Percentiles rank a stretch among this genome's conserved stretches.
phyloP scores from a whole-genome alignment of 2,888 invertebrate genomes.

The Dynastes tityus region DNA sequence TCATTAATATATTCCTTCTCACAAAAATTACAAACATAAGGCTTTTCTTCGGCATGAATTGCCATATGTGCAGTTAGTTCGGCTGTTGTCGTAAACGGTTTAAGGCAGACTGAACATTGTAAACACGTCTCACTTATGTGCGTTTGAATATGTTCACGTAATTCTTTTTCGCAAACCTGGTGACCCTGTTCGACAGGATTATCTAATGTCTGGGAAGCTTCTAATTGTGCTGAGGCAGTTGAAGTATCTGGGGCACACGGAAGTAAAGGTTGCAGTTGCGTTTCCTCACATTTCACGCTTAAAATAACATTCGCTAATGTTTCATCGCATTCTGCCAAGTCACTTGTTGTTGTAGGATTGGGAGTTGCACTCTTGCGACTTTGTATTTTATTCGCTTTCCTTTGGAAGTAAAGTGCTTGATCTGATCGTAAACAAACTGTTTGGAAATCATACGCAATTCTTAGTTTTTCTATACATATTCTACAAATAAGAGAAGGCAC shows the following conservation, averaged over 20 bases:
- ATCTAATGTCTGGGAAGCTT: slow-evolving; percentile 39
- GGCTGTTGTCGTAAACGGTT: slow-evolving; percentile 67
- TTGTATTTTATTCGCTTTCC: slow-evolving; percentile 55
- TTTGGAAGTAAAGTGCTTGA: no score
- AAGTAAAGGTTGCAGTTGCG: slow-evolving; percentile 22
- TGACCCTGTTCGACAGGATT: slow-evolving; percentile 62
- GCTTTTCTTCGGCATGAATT: slow-evolving; percentile 68
- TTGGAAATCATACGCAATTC: no score
- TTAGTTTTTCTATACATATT: no score
- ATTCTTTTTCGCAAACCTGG: slow-evolving; percentile 65
- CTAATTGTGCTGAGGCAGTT: slow-evolving; percentile 36
- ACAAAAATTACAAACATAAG: slow-evolving; percentile 73
- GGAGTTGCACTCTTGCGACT: slow-evolving; percentile 61
- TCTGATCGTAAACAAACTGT: no score
- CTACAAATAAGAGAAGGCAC: no score
- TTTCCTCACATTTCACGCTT: slow-evolving; percentile 41
- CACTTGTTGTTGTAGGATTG: slow-evolving; percentile 51
- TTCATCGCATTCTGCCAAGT: not conserved
- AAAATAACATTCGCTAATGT: not conserved
- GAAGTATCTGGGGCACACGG: slow-evolving; percentile 28
- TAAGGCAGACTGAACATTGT: slow-evolving; percentile 66
- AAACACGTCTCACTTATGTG: slow-evolving; percentile 69
- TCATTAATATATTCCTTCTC: slow-evolving; percentile 74
- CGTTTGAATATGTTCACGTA: slow-evolving; percentile 66
- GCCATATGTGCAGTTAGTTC: slow-evolving; percentile 66